These are phyloP conservation scores for Isichthys henryi DNA, from an alignment of 2,113 vertebrate genomes.

Conservation along the genomic window DNA sequence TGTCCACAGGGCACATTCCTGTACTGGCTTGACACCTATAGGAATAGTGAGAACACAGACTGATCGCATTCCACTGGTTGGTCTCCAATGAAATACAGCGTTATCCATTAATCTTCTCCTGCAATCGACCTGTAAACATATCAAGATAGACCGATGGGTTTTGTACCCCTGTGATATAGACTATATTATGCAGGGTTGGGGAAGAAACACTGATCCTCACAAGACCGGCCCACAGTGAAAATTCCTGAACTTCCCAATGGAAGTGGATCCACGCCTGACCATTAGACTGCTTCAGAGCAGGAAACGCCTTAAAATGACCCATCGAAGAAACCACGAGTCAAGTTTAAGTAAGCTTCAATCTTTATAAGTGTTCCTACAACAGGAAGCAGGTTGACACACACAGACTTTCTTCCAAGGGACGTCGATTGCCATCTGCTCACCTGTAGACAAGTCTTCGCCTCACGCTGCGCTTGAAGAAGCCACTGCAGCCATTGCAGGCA, in stretches of 20 bases:
- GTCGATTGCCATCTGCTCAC: constrained; percentile 36
- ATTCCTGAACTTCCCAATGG: neutral
- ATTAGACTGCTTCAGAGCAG: neutral
- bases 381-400: neutral
- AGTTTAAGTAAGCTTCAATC: neutral
- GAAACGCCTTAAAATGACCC: neutral
- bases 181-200: neutral
- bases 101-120: neutral
- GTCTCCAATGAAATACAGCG: neutral
- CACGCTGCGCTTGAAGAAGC: constrained; percentile 97
- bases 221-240: neutral
- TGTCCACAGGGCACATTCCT: constrained; percentile 89
- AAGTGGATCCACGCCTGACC: neutral
- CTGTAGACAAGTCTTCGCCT: constrained; percentile 91
- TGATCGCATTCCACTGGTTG: neutral
- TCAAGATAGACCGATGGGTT: neutral
- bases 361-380: neutral
- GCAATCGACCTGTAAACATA: neutral
- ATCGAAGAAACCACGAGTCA: neutral
- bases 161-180: neutral
- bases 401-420: neutral
- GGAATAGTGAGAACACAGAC: neutral
- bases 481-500: constrained; percentile 95
- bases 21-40: constrained; percentile 86
- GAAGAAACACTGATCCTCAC: neutral